Percentiles rank a stretch among this genome's conserved stretches.
phyloP scores from a whole-genome alignment of 1,140 invertebrate genomes.

The Aphaenogaster rudis region DNA sequence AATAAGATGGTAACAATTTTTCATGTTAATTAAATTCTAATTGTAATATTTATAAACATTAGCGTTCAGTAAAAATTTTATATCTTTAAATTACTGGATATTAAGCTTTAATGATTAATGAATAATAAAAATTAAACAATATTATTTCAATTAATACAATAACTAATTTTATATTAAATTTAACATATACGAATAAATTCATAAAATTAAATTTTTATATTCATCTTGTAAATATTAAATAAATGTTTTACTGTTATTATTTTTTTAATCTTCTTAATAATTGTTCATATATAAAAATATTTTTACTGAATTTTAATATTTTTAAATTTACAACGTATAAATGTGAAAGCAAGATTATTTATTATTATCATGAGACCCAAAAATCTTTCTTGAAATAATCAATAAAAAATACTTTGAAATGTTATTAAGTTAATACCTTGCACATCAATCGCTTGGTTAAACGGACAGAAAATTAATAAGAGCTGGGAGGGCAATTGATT shows the following conservation, averaged over 20 bases:
- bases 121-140: constrained; percentile 14
- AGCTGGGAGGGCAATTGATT: neutral
- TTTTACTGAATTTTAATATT: neutral
- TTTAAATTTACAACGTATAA: constrained; percentile 5
- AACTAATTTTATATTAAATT: neutral
- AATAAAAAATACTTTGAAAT: neutral
- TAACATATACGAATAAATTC: neutral
- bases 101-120: neutral
- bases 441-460: constrained; percentile 6
- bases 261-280: neutral
- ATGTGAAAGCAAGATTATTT: neutral
- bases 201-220: neutral
- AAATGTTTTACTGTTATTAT: neutral
- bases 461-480: constrained; percentile 1
- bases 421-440: neutral
- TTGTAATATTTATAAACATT: neutral
- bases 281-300: neutral
- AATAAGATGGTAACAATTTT: neutral
- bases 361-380: neutral
- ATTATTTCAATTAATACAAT: neutral
- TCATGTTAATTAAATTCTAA: neutral
- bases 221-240: neutral
- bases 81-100: neutral
- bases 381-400: neutral
- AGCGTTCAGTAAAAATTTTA: neutral